phyloP scores from a whole-genome alignment of 1,140 invertebrate genomes.

The Ephestia elutella region DNA sequence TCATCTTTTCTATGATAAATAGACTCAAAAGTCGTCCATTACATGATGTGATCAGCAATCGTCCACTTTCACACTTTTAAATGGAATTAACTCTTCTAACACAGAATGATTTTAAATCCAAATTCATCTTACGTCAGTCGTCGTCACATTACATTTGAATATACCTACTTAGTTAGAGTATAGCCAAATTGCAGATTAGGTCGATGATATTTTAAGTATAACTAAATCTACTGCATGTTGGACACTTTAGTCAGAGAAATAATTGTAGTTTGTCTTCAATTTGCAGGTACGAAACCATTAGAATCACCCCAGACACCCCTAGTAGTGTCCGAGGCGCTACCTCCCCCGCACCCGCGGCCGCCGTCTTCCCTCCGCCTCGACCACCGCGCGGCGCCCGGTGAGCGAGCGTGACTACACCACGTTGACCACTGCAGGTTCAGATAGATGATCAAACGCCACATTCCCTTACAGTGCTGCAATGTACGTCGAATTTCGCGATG shows the following conservation, averaged over 20 bases:
- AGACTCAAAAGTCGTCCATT: too few relatives aligned
- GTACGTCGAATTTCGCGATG: background rate
- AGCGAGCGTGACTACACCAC: conserved; percentile 73
- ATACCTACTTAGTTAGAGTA: too few relatives aligned
- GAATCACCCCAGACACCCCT: conserved; percentile 89
- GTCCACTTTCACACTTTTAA: too few relatives aligned
- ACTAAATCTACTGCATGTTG: too few relatives aligned
- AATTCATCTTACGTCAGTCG: too few relatives aligned
- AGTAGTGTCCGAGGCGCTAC: conserved; percentile 71
- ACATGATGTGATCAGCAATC: too few relatives aligned
- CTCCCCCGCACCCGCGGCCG: conserved; percentile 70
- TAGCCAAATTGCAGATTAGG: too few relatives aligned
- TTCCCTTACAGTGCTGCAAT: conserved; percentile 36
- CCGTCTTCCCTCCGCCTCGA: conserved; percentile 74
- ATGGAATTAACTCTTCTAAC: too few relatives aligned
- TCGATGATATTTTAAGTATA: too few relatives aligned
- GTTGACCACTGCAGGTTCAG: conserved; percentile 56
- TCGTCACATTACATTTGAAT: too few relatives aligned
- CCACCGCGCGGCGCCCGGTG: conserved; percentile 78
- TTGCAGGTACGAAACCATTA: conserved; percentile 82
- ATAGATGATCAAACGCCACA: conserved; percentile 40
- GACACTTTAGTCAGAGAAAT: too few relatives aligned
- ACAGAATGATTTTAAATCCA: too few relatives aligned
- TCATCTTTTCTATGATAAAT: background rate
- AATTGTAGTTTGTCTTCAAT: background rate